Percentiles rank a stretch among this genome's conserved stretches.
Conservation (phyloP, 2,113 vertebrate genomes). For the Aix galericulata region DNA sequence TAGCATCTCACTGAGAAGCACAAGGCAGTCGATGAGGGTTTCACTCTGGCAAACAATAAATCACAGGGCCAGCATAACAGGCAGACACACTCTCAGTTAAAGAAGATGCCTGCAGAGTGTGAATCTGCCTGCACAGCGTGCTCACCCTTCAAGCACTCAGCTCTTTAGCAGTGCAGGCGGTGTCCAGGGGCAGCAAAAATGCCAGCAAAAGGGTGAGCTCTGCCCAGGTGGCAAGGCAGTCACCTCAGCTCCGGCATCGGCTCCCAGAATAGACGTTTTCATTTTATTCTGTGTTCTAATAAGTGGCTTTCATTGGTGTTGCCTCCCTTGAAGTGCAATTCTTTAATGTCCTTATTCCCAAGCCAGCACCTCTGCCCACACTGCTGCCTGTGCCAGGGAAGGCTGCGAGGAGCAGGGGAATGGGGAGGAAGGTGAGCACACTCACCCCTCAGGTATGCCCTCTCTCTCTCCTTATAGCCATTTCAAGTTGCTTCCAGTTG, state of each 20-base stretch:
- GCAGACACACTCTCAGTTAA: background rate
- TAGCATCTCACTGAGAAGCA: background rate
- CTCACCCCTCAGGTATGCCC: background rate
- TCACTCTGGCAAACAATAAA: background rate
- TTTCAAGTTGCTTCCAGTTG: background rate
- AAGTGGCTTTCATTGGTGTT: background rate
- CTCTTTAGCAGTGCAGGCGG: background rate
- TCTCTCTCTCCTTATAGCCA: background rate
- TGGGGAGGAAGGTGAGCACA: background rate
- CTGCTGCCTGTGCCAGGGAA: background rate
- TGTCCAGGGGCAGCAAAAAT: background rate
- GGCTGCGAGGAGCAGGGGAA: background rate
- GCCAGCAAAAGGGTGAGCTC: background rate
- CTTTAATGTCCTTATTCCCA: background rate
- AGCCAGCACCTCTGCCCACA: background rate
- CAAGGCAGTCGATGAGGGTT: background rate
- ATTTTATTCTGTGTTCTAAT: background rate
- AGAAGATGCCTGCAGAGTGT: background rate
- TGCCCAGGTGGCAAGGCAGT: background rate
- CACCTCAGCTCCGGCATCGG: background rate
- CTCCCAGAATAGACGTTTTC: background rate
- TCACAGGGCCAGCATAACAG: background rate
- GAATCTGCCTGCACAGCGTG: rapidly evolving
- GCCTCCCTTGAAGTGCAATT: background rate
- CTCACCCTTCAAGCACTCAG: background rate